Percentiles rank a stretch among this genome's conserved stretches.
These are phyloP conservation scores for Scaptomyza parva DNA, from an alignment of 2,888 invertebrate genomes.

Conservation along the genomic window DNA sequence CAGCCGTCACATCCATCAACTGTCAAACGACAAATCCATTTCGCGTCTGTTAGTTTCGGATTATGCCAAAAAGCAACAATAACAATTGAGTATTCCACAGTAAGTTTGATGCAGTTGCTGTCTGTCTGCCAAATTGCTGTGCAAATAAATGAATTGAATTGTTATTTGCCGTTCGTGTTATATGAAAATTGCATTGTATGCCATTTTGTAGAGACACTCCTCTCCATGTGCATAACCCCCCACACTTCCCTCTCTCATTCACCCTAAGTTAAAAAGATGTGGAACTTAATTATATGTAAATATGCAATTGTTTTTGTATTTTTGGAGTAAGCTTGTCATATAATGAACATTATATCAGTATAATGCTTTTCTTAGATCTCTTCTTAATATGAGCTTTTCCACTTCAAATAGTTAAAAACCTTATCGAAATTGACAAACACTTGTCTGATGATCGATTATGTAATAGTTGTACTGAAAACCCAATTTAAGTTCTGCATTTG, in stretches of 20 bases:
- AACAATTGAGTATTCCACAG: conserved; percentile 41
- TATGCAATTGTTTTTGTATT: conserved; percentile 19
- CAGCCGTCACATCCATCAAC: conserved; percentile 66
- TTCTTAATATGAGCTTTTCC: background rate
- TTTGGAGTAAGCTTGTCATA: conserved; percentile 10
- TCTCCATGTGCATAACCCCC: background rate
- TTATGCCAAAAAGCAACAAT: conserved; percentile 50
- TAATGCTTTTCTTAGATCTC: background rate
- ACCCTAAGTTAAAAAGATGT: conserved; percentile 19
- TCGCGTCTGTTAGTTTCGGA: conserved; percentile 73
- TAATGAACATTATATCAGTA: no score
- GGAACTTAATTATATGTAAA: conserved; percentile 40
- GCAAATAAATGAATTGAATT: conserved; percentile 77
- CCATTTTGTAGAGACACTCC: conserved; percentile 23
- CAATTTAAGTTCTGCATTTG: conserved; percentile 1
- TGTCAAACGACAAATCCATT: conserved; percentile 75
- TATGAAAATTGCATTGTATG: conserved; percentile 65
- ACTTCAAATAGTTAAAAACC: background rate
- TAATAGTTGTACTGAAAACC: conserved; percentile 7
- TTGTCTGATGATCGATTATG: background rate
- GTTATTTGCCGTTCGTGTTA: conserved; percentile 75
- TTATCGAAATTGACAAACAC: background rate
- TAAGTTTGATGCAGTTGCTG: conserved; percentile 45
- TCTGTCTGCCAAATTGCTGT: conserved; percentile 60
- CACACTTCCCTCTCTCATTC: background rate